Conservation (phyloP, 2,888 invertebrate species). For the Griposia aprilina region DNA sequence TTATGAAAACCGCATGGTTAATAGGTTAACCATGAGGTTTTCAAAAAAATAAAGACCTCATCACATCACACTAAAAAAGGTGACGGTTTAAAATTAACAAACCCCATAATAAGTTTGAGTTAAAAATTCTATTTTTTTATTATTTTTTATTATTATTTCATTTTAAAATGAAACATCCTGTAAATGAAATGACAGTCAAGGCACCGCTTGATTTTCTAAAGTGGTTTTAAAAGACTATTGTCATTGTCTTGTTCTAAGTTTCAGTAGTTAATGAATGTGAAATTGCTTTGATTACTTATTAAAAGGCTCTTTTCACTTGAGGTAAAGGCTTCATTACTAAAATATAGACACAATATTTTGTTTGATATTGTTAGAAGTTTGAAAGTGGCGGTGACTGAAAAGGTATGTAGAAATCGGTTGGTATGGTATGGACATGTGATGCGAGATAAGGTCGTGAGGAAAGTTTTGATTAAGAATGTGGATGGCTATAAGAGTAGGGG, state of each 20-base stretch:
- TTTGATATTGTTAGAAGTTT: background rate
- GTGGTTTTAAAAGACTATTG: constrained; percentile 7
- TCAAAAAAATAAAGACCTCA: too few relatives aligned
- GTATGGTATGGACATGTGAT: background rate
- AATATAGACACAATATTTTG: background rate
- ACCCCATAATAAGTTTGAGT: background rate
- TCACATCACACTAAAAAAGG: too few relatives aligned
- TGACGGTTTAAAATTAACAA: background rate
- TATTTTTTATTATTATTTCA: background rate
- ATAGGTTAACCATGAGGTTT: too few relatives aligned
- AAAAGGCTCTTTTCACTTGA: background rate
- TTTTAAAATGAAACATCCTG: constrained; percentile 14
- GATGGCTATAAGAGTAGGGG: too few relatives aligned
- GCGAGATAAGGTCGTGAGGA: background rate
- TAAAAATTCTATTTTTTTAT: background rate
- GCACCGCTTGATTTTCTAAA: constrained; percentile 13
- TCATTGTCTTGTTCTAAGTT: constrained; percentile 9
- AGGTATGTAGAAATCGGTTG: background rate
- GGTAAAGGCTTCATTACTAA: background rate
- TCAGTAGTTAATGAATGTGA: constrained; percentile 8
- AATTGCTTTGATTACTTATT: background rate
- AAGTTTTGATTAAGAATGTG: background rate
- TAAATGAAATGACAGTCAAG: constrained; percentile 4
- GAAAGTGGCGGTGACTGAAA: background rate
- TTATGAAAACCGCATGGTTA: too few relatives aligned